A percentile compares a stretch with the other conserved stretches of the same genome.
Evolutionary conservation across 1,140 invertebrate species (phyloP).

Genomic region (Thaumatotibia leucotreta): DNA sequence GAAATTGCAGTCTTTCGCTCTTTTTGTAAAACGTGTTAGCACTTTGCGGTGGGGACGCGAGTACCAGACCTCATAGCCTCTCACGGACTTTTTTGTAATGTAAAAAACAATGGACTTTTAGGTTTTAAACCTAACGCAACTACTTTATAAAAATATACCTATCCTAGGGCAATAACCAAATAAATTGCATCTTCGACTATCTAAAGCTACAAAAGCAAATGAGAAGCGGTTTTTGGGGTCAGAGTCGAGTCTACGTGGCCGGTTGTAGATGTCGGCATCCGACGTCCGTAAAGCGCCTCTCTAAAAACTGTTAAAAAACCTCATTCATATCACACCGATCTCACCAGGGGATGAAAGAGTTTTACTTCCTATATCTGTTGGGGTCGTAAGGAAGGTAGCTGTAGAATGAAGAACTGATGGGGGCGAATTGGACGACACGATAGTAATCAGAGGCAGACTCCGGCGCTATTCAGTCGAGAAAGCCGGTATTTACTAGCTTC

Average conservation of each 20-base stretch:
- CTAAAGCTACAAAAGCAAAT: constrained; percentile 23
- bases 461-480: constrained; percentile 92
- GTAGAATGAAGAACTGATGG: constrained; percentile 79
- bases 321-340: constrained; percentile 40
- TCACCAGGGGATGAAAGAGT: constrained; percentile 28
- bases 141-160: constrained; percentile 49
- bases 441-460: constrained; percentile 81
- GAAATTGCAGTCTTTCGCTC: not conserved
- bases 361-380: constrained; percentile 56
- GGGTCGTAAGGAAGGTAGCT: constrained; percentile 77
- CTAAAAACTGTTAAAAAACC: constrained; percentile 17
- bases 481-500: constrained; percentile 97
- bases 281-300: constrained; percentile 24
- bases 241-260: constrained; percentile 56
- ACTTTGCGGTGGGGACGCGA: constrained; percentile 42
- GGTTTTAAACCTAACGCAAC: constrained; percentile 33
- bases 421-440: constrained; percentile 77
- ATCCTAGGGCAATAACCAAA: constrained; percentile 38
- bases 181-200: constrained; percentile 29
- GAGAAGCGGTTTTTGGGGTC: constrained; percentile 25
- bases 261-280: constrained; percentile 47
- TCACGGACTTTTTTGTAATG: not conserved
- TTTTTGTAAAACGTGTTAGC: not conserved
- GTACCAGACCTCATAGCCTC: constrained; percentile 27
- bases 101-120: constrained; percentile 8